These are phyloP conservation scores for Agrypnia vestita DNA, from an alignment of 1,140 invertebrate genomes.

Conservation along the genomic window DNA sequence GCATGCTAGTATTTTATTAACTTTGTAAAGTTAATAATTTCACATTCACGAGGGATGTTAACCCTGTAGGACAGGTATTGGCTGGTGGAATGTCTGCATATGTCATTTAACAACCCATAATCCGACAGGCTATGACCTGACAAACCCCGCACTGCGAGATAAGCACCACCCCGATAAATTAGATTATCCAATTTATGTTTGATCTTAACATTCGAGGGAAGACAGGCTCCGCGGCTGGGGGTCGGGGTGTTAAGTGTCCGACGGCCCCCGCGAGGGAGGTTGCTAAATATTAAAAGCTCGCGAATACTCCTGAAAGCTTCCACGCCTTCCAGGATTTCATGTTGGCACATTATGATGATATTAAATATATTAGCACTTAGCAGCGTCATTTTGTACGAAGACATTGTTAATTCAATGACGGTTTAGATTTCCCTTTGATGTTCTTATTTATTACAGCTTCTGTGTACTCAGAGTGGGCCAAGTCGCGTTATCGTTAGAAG, in stretches of 20 bases:
- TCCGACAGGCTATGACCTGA: not conserved
- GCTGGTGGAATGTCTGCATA: too few relatives aligned
- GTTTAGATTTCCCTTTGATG: too few relatives aligned
- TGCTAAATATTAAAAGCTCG: constrained; percentile 3
- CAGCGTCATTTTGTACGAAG: too few relatives aligned
- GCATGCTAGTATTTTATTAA: too few relatives aligned
- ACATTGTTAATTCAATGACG: too few relatives aligned
- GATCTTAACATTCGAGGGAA: not conserved
- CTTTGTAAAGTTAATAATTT: too few relatives aligned
- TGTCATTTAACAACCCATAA: too few relatives aligned
- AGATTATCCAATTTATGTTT: constrained; percentile 26
- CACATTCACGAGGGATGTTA: too few relatives aligned
- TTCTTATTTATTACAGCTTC: too few relatives aligned
- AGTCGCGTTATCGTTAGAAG: too few relatives aligned
- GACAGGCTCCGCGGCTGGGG: not conserved
- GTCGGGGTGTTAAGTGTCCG: not conserved
- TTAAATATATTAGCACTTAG: not conserved
- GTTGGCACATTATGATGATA: not conserved
- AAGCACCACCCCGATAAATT: not conserved
- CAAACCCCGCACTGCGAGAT: not conserved
- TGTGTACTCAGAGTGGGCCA: too few relatives aligned
- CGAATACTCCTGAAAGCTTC: constrained; percentile 3
- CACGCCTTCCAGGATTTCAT: constrained; percentile 6
- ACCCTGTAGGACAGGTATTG: too few relatives aligned
- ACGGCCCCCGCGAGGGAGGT: not conserved